These are phyloP conservation scores for Ictidomys tridecemlineatus DNA, from an alignment of 2,113 vertebrate genomes.

Conservation along the genomic window DNA sequence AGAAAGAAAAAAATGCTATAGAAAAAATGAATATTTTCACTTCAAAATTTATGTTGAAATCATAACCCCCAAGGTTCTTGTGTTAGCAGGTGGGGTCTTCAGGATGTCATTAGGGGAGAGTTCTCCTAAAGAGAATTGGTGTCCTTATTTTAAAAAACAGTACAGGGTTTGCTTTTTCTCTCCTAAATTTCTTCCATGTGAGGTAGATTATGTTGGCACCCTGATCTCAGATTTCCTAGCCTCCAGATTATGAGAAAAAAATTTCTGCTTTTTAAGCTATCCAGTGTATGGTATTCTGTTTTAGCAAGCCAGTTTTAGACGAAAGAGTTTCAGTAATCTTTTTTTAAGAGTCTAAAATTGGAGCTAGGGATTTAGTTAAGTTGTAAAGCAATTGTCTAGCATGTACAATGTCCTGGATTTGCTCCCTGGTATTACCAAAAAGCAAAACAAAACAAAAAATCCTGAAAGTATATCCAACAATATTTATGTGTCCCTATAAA, in stretches of 20 bases:
- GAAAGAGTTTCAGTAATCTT: background rate
- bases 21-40: background rate
- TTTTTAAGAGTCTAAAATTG: background rate
- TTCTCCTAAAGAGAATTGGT: background rate
- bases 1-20: too few relatives aligned
- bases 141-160: background rate
- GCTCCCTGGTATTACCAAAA: background rate
- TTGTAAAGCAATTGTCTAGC: background rate
- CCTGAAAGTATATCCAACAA: background rate
- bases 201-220: background rate
- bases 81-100: background rate
- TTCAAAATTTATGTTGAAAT: background rate
- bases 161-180: background rate
- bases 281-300: background rate
- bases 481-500: background rate
- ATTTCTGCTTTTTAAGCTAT: background rate
- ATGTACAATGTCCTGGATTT: background rate
- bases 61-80: background rate
- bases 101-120: too few relatives aligned
- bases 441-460: background rate
- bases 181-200: background rate
- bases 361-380: background rate
- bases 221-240: background rate
- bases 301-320: background rate
- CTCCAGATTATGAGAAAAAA: background rate